These are phyloP conservation scores for Barbus barbus DNA, from an alignment of 2,113 vertebrate species.

Conservation along the genomic window DNA sequence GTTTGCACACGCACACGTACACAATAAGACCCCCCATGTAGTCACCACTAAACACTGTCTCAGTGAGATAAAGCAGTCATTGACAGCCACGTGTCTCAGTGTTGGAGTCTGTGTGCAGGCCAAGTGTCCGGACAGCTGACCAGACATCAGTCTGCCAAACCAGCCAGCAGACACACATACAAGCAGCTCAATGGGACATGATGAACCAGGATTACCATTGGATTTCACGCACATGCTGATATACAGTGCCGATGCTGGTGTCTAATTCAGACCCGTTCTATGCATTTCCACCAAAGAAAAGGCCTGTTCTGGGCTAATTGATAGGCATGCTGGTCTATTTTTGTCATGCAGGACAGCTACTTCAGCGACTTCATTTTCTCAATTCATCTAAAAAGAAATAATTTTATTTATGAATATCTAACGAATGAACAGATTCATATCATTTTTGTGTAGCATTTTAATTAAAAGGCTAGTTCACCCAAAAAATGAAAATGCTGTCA, in stretches of 20 bases:
- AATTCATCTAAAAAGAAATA: not conserved
- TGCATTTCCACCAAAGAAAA: not conserved
- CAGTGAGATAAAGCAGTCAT: conserved; percentile 65
- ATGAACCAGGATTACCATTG: not conserved
- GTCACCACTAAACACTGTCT: conserved; percentile 46
- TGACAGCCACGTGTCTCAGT: conserved; percentile 65
- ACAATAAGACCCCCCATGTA: conserved; percentile 41
- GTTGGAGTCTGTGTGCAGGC: conserved; percentile 53
- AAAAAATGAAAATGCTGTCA: too few relatives aligned
- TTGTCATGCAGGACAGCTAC: not conserved
- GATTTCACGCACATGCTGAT: not conserved
- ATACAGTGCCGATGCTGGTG: not conserved
- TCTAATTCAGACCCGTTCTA: not conserved
- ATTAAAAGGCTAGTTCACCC: too few relatives aligned
- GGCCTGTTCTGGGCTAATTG: not conserved
- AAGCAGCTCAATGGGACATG: conserved; percentile 36
- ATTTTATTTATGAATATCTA: too few relatives aligned
- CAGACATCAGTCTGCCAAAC: conserved; percentile 63
- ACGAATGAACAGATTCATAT: too few relatives aligned
- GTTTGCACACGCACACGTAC: conserved; percentile 22
- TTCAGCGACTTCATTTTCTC: not conserved
- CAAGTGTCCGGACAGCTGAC: conserved; percentile 75
- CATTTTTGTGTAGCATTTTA: too few relatives aligned
- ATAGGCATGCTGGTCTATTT: not conserved
- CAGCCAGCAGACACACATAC: conserved; percentile 57